A percentile compares a stretch with the other conserved stretches of the same genome.
phyloP scores from a whole-genome alignment of 2,797 vertebrate genomes.

The Ctenopoma multispine region DNA sequence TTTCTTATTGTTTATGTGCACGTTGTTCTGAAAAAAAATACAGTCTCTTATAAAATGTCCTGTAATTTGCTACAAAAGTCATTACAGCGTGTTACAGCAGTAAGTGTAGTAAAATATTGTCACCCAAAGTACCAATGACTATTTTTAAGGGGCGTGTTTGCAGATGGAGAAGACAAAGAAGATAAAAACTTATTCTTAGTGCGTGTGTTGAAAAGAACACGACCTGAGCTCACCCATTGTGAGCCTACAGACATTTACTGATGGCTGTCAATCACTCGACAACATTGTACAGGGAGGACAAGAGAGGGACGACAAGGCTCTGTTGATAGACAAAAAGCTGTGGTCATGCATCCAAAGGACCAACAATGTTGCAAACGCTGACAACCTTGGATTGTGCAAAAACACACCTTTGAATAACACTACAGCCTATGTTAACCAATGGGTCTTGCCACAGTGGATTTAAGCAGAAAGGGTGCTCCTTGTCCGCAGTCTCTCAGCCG shows the following conservation, averaged over 20 bases:
- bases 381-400: slow-evolving; percentile 53
- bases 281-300: slow-evolving; percentile 20
- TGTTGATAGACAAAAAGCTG: slow-evolving; percentile 7
- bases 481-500: slow-evolving; percentile 71
- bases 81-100: not conserved
- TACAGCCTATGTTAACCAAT: slow-evolving; percentile 71
- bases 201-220: not conserved
- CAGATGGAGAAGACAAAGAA: not conserved
- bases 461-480: slow-evolving; percentile 58
- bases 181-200: not conserved
- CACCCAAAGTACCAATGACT: not conserved
- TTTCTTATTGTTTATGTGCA: not conserved
- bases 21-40: not conserved
- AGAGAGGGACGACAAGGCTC: slow-evolving; percentile 42
- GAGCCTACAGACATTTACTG: slow-evolving; percentile 36
- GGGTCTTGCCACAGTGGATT: slow-evolving; percentile 68
- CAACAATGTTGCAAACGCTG: slow-evolving; percentile 10
- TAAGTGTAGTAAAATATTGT: not conserved
- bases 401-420: slow-evolving; percentile 65
- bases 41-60: not conserved
- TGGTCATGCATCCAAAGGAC: slow-evolving; percentile 32
- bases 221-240: slow-evolving; percentile 28
- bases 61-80: not conserved
- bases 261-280: slow-evolving; percentile 58
- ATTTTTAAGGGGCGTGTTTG: slow-evolving; percentile 2